These are phyloP conservation scores for Microtus richardsoni DNA, from an alignment of 2,113 vertebrate genomes.

Conservation along the genomic window DNA sequence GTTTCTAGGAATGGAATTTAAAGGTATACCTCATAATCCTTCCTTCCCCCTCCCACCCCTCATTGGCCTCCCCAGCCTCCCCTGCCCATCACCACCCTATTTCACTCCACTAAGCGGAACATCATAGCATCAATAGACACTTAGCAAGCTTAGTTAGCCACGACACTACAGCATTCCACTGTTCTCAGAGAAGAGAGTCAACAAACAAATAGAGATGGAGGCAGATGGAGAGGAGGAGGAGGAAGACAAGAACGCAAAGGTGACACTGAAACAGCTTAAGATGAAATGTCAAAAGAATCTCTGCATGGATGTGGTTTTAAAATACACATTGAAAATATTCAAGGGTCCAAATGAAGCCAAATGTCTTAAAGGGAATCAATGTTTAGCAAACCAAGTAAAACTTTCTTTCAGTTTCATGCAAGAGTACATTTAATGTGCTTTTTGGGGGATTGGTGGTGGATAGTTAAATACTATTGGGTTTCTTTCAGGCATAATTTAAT, in stretches of 20 bases:
- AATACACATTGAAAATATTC: slow-evolving; percentile 72
- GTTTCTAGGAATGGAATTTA: slow-evolving; percentile 54
- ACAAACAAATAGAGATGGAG: slow-evolving; percentile 82
- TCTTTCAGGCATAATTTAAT: slow-evolving; percentile 72
- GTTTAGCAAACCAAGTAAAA: slow-evolving; percentile 63
- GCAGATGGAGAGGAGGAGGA: slow-evolving; percentile 80
- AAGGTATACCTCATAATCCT: slow-evolving; percentile 87
- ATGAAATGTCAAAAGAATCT: slow-evolving; percentile 88
- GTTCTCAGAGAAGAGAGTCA: slow-evolving; percentile 83
- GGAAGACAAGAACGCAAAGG: slow-evolving; percentile 77
- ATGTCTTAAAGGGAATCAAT: slow-evolving; percentile 64
- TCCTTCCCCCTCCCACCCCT: slow-evolving; percentile 52
- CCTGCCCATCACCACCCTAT: slow-evolving; percentile 22
- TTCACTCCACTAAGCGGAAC: slow-evolving; percentile 81
- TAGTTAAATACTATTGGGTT: slow-evolving; percentile 57
- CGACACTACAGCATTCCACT: slow-evolving; percentile 88
- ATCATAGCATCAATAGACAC: slow-evolving; percentile 84
- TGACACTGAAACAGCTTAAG: slow-evolving; percentile 83
- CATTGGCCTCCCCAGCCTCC: background rate
- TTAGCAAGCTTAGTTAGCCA: slow-evolving; percentile 91
- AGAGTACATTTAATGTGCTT: slow-evolving; percentile 70
- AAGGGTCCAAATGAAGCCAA: slow-evolving; percentile 77
- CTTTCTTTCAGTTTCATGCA: slow-evolving; percentile 73
- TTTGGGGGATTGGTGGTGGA: slow-evolving; percentile 15
- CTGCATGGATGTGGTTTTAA: slow-evolving; percentile 90